Evolutionary conservation across 2,797 vertebrate genomes (phyloP).

Genomic region (Lacerta bilineata): DNA sequence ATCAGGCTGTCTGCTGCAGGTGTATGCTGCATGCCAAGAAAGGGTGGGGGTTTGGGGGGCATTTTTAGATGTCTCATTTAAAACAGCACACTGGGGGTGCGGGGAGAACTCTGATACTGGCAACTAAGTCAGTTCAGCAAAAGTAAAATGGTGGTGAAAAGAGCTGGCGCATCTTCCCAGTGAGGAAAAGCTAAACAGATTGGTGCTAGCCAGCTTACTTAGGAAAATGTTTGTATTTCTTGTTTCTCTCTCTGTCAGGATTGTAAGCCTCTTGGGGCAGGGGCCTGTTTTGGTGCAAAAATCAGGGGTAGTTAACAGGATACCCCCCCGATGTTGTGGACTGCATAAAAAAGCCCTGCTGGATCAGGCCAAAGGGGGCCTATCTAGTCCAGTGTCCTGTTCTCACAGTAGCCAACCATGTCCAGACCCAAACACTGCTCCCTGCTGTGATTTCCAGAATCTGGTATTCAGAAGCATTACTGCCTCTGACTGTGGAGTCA

Average conservation of each 20-base stretch:
- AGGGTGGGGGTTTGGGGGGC: rapidly evolving
- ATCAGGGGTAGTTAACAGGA: background rate
- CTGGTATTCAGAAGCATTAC: too few relatives aligned
- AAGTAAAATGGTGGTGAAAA: background rate
- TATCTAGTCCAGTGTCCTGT: background rate
- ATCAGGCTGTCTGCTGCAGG: background rate
- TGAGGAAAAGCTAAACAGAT: background rate
- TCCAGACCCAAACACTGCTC: too few relatives aligned
- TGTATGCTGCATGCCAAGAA: background rate
- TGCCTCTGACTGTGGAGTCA: too few relatives aligned
- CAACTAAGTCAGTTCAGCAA: background rate
- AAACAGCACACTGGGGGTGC: background rate
- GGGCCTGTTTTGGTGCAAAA: too few relatives aligned
- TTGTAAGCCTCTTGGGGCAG: background rate
- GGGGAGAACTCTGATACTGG: background rate
- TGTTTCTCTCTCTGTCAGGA: background rate
- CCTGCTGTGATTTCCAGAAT: too few relatives aligned
- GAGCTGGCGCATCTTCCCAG: background rate
- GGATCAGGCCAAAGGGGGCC: too few relatives aligned
- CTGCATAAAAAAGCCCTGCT: too few relatives aligned
- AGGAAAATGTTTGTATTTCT: background rate
- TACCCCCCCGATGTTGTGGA: too few relatives aligned
- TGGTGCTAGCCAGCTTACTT: background rate
- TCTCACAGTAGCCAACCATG: background rate
- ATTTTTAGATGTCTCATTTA: background rate